These are phyloP conservation scores for Heliconius erato DNA, from an alignment of 2,888 invertebrate species.

Conservation along the genomic window DNA sequence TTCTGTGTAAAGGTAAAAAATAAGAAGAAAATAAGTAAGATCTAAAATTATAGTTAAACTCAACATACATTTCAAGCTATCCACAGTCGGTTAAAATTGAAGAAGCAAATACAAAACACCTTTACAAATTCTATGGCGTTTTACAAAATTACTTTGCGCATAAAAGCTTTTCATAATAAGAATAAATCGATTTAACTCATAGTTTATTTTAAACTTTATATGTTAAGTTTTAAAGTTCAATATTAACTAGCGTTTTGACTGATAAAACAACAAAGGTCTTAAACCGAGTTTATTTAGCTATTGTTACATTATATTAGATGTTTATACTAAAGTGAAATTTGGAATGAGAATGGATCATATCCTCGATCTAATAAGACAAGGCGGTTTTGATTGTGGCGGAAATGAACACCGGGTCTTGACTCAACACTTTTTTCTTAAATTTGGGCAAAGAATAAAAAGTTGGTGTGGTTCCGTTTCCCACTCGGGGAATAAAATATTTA, in stretches of 20 bases:
- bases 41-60: background rate
- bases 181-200: slow-evolving; percentile 14
- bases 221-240: background rate
- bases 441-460: no score
- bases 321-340: background rate
- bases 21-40: background rate
- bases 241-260: background rate
- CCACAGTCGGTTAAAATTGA: background rate
- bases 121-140: slow-evolving; percentile 11
- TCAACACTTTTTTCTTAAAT: no score
- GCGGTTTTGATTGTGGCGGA: no score
- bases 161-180: slow-evolving; percentile 16
- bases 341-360: background rate
- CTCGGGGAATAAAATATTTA: no score
- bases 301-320: background rate
- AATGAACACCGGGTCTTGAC: no score
- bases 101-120: slow-evolving; percentile 4
- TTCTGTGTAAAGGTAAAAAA: background rate
- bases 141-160: slow-evolving; percentile 21
- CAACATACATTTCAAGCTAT: background rate
- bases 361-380: no score
- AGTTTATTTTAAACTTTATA: background rate
- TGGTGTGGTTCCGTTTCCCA: no score
- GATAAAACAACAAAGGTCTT: slow-evolving; percentile 13
- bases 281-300: background rate